These are phyloP conservation scores for Alexandromys fortis DNA, from an alignment of 2,113 vertebrate genomes.

Conservation along the genomic window DNA sequence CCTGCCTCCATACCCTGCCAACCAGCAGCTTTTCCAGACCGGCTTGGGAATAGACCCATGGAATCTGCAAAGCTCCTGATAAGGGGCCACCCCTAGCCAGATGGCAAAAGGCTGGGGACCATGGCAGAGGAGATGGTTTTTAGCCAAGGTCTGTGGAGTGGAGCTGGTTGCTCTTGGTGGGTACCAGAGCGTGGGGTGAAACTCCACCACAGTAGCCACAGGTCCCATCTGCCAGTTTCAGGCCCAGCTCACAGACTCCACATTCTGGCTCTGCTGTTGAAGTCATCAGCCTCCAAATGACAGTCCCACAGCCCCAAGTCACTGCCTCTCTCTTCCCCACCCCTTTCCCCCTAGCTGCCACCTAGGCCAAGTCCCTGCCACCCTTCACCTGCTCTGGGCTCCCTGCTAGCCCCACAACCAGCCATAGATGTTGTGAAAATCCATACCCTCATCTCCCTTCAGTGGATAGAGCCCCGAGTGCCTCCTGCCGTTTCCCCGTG, in stretches of 20 bases:
- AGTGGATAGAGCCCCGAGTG: background rate
- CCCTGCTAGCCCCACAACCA: background rate
- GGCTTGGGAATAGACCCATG: background rate
- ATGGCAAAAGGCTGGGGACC: background rate
- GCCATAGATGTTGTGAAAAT: background rate
- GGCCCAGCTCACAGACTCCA: background rate
- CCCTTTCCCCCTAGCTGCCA: fast-evolving
- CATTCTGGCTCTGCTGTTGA: too few species aligned
- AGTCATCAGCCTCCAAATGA: background rate
- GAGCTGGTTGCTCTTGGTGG: background rate
- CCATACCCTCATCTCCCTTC: background rate
- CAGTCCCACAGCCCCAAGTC: background rate
- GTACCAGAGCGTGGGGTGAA: background rate
- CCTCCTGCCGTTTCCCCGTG: background rate
- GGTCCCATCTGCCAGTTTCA: background rate
- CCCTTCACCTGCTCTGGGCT: background rate
- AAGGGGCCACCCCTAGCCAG: background rate
- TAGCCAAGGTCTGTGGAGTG: background rate
- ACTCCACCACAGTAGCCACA: background rate
- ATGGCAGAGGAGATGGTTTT: background rate
- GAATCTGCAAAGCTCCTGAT: background rate
- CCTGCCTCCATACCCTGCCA: background rate
- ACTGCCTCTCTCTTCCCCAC: background rate
- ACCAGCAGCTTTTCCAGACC: background rate
- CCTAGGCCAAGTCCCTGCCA: background rate